Evolutionary conservation across 2,888 invertebrate genomes (phyloP).

Genomic region (Bembecia ichneumoniformis): DNA sequence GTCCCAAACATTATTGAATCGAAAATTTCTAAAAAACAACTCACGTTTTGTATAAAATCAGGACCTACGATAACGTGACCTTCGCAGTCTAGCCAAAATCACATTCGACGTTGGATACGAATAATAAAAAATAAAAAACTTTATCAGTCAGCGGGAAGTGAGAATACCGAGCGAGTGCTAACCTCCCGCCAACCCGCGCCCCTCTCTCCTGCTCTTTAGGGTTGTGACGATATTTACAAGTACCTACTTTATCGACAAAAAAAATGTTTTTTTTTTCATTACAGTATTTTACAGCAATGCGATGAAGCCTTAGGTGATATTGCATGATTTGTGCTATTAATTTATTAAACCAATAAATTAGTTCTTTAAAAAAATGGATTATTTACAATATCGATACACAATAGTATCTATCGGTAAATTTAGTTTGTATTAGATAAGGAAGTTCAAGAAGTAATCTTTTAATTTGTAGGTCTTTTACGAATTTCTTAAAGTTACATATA

Average conservation of each 20-base stretch:
- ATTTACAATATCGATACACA: too few species aligned
- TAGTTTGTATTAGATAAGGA: too few species aligned
- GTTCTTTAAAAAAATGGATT: too few species aligned
- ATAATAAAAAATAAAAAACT: conserved; percentile 27
- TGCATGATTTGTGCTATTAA: too few species aligned
- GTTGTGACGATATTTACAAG: neutral
- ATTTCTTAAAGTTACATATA: too few species aligned
- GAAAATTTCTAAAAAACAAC: neutral
- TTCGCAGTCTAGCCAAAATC: conserved; percentile 27
- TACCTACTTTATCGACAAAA: neutral
- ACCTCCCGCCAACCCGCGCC: neutral
- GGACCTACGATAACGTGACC: conserved; percentile 33
- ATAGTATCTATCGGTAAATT: too few species aligned
- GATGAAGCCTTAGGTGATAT: too few species aligned
- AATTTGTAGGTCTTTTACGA: too few species aligned
- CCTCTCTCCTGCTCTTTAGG: neutral
- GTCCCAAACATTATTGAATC: neutral
- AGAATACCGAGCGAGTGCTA: conserved; percentile 12
- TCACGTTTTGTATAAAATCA: conserved; percentile 14
- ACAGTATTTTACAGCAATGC: too few species aligned
- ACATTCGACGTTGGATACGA: conserved; percentile 33
- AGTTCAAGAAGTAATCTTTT: too few species aligned
- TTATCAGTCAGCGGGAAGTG: conserved; percentile 35
- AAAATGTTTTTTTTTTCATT: too few species aligned
- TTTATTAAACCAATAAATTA: too few species aligned